Conservation (phyloP, 2,888 invertebrate genomes). For the Patella depressa region DNA sequence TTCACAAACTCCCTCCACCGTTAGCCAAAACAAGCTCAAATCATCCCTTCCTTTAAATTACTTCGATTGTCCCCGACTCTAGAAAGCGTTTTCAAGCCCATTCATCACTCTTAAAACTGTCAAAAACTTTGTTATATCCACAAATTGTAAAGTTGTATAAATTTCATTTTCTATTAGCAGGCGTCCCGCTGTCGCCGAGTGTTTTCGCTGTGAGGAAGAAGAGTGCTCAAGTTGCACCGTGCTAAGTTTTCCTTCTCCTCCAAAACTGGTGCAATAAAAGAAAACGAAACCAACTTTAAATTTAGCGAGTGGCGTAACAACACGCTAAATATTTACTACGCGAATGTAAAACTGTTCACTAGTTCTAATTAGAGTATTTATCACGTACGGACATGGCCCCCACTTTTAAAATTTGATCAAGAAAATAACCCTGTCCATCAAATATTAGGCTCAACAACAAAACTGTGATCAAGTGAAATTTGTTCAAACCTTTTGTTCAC, state of each 20-base stretch:
- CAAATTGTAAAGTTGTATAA: constrained; percentile 10
- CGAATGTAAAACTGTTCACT: not conserved
- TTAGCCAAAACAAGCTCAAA: constrained; percentile 7
- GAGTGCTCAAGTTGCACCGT: constrained; percentile 10
- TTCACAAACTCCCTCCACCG: constrained; percentile 1
- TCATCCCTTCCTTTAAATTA: constrained; percentile 5
- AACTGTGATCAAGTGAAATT: constrained; percentile 1
- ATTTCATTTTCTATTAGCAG: constrained; percentile 13
- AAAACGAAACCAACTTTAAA: constrained; percentile 7
- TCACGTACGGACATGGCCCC: not conserved
- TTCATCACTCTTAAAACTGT: constrained; percentile 12
- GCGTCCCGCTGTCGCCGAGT: constrained; percentile 5
- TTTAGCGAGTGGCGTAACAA: not conserved
- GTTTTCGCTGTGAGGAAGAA: constrained; percentile 7
- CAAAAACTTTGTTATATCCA: constrained; percentile 12
- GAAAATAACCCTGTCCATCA: constrained; percentile 6
- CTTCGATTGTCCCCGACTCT: constrained; percentile 2
- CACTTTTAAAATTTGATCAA: not conserved
- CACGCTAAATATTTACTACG: not conserved
- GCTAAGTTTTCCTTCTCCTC: constrained; percentile 7
- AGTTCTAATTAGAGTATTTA: constrained; percentile 7
- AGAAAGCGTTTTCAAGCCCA: constrained; percentile 10
- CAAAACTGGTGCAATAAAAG: constrained; percentile 11
- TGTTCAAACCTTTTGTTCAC: no score
- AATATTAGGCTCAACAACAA: not conserved